phyloP scores from a whole-genome alignment of 1,140 invertebrate species.

The Drosophila pruinosa region DNA sequence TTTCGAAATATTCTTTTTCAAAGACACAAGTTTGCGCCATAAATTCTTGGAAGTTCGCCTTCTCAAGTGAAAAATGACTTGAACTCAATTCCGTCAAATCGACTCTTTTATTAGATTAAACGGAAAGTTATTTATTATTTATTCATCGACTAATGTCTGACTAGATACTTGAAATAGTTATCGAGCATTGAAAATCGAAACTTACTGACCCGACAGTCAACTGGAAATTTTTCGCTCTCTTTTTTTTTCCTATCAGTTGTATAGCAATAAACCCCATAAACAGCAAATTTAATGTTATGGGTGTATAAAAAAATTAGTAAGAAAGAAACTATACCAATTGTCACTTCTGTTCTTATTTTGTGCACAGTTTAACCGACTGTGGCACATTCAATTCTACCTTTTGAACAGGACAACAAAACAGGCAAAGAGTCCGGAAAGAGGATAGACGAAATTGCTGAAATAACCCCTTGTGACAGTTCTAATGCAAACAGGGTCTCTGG shows the following conservation, averaged over 20 bases:
- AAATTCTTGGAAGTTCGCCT: neutral
- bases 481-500: constrained; percentile 28
- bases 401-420: neutral
- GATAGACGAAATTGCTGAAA: neutral
- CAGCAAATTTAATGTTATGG: neutral
- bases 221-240: neutral
- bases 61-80: neutral
- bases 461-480: constrained; percentile 28
- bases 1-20: neutral
- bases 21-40: neutral
- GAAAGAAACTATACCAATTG: constrained; percentile 12
- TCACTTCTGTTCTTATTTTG: constrained; percentile 39
- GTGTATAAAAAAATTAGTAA: neutral
- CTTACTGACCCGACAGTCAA: neutral
- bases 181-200: neutral
- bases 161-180: neutral
- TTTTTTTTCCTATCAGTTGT: neutral
- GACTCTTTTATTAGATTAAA: neutral
- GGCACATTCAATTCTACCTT: constrained; percentile 40
- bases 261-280: neutral
- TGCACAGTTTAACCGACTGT: constrained; percentile 54
- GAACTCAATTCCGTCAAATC: too few species aligned
- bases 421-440: too few species aligned
- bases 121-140: neutral
- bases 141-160: neutral